Percentiles rank a stretch among this genome's conserved stretches.
phyloP scores from a whole-genome alignment of 37 sponge, comb jelly and placozoan species.

The Lycopodina hypogea region DNA sequence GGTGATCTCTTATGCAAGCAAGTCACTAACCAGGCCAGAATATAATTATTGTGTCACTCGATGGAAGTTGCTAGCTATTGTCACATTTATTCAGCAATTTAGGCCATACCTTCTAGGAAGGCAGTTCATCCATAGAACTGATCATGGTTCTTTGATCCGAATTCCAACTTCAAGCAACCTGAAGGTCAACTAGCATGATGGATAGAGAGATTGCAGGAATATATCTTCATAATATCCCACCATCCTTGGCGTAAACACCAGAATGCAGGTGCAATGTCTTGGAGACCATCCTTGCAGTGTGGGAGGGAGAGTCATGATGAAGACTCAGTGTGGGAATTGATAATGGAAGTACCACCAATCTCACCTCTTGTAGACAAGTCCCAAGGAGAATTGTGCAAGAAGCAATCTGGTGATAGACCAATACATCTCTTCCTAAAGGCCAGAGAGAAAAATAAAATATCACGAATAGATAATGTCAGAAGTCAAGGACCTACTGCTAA shows the following conservation, averaged over 20 bases:
- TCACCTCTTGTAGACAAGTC: too few relatives aligned
- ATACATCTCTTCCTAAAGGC: too few relatives aligned
- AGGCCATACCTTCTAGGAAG: conserved; percentile 31
- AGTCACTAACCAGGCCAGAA: conserved; percentile 19
- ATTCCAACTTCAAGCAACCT: conserved; percentile 46
- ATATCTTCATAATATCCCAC: too few relatives aligned
- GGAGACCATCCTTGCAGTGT: background rate
- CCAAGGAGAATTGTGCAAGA: too few relatives aligned
- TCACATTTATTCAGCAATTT: conserved; percentile 26
- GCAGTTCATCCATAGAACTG: conserved; percentile 20
- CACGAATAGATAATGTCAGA: background rate
- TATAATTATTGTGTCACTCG: conserved; percentile 27
- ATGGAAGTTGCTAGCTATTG: conserved; percentile 33
- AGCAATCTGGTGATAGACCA: too few relatives aligned
- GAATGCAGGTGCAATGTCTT: conserved; percentile 17
- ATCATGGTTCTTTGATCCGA: conserved; percentile 30
- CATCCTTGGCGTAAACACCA: conserved; percentile 17
- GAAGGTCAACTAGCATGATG: conserved; percentile 21
- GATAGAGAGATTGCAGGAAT: conserved; percentile 23
- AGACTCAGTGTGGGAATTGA: too few relatives aligned
- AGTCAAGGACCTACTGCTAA: too few relatives aligned
- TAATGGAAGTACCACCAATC: too few relatives aligned
- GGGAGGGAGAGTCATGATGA: too few relatives aligned
- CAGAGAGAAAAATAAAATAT: too few relatives aligned
- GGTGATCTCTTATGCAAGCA: conserved; percentile 36